A percentile compares a stretch with the other conserved stretches of the same genome.
Evolutionary conservation across 2,888 invertebrate species (phyloP).

Genomic region (Meghimatium bilineatum): DNA sequence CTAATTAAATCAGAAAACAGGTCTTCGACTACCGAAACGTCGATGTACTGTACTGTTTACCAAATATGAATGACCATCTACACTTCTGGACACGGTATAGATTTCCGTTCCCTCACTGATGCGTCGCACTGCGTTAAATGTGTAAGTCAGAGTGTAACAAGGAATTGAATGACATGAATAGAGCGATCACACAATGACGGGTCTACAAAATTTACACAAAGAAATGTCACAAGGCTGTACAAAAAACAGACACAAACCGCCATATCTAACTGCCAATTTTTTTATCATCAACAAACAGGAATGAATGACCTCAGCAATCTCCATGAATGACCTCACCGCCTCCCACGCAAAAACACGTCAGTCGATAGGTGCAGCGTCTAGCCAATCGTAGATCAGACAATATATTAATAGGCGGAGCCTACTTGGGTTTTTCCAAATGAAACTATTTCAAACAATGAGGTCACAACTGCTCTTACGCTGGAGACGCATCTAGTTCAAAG

Average conservation of each 20-base stretch:
- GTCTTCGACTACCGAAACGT: no score
- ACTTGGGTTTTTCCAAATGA: slow-evolving; percentile 18
- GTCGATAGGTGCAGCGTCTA: neutral
- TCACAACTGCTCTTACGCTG: slow-evolving; percentile 14
- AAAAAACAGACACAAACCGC: neutral
- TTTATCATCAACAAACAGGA: neutral
- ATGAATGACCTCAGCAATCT: slow-evolving; percentile 24
- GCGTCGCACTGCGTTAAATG: no score
- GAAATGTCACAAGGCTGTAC: neutral
- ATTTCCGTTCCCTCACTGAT: no score
- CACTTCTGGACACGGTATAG: no score
- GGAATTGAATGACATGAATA: no score
- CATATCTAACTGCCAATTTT: neutral
- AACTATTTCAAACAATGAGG: slow-evolving; percentile 31
- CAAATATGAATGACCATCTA: no score
- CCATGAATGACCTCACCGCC: slow-evolving; percentile 25
- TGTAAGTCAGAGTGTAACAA: no score
- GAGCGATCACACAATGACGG: neutral
- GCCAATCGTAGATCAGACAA: neutral
- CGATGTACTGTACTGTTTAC: no score
- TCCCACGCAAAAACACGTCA: slow-evolving; percentile 12
- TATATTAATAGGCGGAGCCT: neutral
- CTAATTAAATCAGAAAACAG: no score
- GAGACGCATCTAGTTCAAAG: neutral
- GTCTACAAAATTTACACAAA: neutral